Evolutionary conservation across 1,140 invertebrate genomes (phyloP), one percentile per base, ranked within the genome.

Genomic region (Pseudoatta argentina): DNA sequence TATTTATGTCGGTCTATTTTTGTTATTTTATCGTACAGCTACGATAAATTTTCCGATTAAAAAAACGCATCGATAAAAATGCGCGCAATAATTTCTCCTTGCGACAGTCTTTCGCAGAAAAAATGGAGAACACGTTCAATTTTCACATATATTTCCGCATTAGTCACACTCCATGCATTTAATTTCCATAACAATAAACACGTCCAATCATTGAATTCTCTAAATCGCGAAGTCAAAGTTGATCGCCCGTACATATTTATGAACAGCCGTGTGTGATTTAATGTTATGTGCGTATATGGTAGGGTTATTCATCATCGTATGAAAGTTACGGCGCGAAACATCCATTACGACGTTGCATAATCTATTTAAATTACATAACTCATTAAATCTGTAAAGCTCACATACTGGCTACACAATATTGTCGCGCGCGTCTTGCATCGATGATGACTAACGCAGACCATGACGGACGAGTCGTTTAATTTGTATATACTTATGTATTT

Each of bases 331-430:
- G 18, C 34, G 30, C 78, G 73, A 82, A 81, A 71, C 16, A 24
- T 18, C 27, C 48, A 67, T 79, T 79, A 53, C 21, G n/a, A 51
- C 12, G 12, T 83, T 83, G 39, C 55, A 30, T 63, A 83, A 83
- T 83, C 67, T 83, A 72, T 82, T 69, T 73, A 73, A 82, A 82
- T 73, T 83, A 73, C 69, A 48, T 83, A 83, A 83, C 30, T 34
- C 51, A 59, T 73, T 73, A 73, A 73, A 82, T 83, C 57, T 79
- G 48, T 55, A 53, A 85, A 39, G 48, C 63, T 78, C 24, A 18
- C 48, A 78, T 34, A 34, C 5, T 48, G 39, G 8, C 1, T 1
- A 24, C 24, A 24, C 59, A 21, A 75, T 57, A 75, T 83, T 73
- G 39, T 83, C 34, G 27, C 24, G 66, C 77, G 64, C 30, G 12